A percentile compares a stretch with the other conserved stretches of the same genome.
These are phyloP conservation scores for Cyphomyrus plagiostoma DNA, from an alignment of 2,113 vertebrate species.

Conservation along the genomic window DNA sequence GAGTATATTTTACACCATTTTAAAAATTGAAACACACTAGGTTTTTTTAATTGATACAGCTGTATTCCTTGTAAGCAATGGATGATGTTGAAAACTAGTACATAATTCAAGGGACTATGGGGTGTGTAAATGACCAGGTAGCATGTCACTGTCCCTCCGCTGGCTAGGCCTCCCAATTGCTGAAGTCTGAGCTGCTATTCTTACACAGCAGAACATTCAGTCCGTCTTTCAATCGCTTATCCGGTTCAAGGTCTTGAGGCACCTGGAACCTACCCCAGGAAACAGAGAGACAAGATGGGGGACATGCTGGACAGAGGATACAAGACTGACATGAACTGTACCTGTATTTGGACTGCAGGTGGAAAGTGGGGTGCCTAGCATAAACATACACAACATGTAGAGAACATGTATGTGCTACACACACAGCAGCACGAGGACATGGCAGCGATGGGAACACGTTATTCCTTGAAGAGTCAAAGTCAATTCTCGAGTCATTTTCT, in stretches of 20 bases:
- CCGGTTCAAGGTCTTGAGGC: not conserved
- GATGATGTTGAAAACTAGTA: not conserved
- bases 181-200: not conserved
- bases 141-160: not conserved
- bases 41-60: not conserved
- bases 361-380: not conserved
- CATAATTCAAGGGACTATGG: not conserved
- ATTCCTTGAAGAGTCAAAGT: no score
- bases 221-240: not conserved
- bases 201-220: not conserved
- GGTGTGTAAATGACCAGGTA: not conserved
- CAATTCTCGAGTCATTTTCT: no score
- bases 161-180: not conserved
- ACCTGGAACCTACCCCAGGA: not conserved
- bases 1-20: not conserved
- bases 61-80: not conserved
- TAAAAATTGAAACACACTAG: not conserved
- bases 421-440: not conserved
- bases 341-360: not conserved
- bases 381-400: not conserved
- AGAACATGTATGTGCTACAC: not conserved
- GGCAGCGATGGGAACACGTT: no score
- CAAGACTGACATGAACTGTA: not conserved
- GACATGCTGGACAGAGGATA: not conserved
- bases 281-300: not conserved